A percentile compares a stretch with the other conserved stretches of the same genome.
These are phyloP conservation scores for Erebia aethiops DNA, from an alignment of 2,888 invertebrate genomes.

Conservation along the genomic window DNA sequence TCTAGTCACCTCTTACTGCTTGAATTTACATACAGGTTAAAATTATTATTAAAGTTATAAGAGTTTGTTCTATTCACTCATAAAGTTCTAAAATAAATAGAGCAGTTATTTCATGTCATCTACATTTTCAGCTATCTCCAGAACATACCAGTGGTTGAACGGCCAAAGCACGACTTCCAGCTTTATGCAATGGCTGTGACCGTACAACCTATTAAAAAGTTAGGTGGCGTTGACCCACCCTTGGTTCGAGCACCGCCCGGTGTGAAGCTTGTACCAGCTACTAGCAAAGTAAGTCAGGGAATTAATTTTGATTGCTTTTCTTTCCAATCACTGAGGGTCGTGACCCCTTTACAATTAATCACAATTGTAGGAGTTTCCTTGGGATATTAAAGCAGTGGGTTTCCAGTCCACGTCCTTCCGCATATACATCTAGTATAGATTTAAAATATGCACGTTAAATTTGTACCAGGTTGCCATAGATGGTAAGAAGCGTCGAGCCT, in stretches of 20 bases:
- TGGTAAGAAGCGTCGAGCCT: slow-evolving; percentile 60
- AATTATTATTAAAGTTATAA: no score
- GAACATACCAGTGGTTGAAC: slow-evolving; percentile 67
- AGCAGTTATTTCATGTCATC: no score
- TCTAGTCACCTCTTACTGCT: background rate
- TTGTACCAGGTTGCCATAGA: slow-evolving; percentile 59
- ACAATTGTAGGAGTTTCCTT: no score
- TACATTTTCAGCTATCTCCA: slow-evolving; percentile 72
- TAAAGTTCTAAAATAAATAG: no score
- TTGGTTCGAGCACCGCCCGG: slow-evolving; percentile 59
- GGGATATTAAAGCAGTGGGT: no score
- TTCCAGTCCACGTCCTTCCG: no score
- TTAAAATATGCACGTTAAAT: background rate
- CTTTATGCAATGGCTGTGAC: slow-evolving; percentile 62
- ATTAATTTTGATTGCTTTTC: no score
- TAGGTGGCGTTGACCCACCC: slow-evolving; percentile 59
- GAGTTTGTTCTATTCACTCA: no score
- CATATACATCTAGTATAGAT: no score
- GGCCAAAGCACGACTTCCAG: slow-evolving; percentile 67
- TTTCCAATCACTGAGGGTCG: no score
- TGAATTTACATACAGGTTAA: no score
- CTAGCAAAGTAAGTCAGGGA: slow-evolving; percentile 63
- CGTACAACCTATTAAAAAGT: slow-evolving; percentile 61
- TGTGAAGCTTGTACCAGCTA: slow-evolving; percentile 63
- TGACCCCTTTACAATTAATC: no score